Base-by-base conservation (phyloP, 92 coral and sea anemone genomes). In the Actinernus sp. region DNA sequence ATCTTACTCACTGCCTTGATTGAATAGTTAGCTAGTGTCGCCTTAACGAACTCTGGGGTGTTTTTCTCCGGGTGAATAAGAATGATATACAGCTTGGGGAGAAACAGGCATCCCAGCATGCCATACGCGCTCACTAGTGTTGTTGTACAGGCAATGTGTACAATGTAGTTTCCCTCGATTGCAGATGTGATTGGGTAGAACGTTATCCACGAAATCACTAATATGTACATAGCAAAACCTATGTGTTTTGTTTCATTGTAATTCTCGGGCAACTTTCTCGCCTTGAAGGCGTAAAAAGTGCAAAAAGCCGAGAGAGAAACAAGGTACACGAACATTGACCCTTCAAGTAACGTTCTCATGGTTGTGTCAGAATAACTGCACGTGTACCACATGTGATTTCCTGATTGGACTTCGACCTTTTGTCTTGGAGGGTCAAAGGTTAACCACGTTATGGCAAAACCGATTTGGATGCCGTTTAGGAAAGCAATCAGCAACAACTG, bases 31-130 rank as follows among this genome's bases (percentile, higher is more conserved):
- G 81, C 40, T 8, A 84, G 71, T 3, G 63, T 44, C 7, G 91
- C 78, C 39, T 84, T 84, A 6, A 78, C 68, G 31, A 68, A 77
- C 60, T 57, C 82, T 25, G 70, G 17, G 1, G 91, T 78, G 60
- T 77, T 84, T 64, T 68, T 78, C 50, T 78, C 86, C n/a, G 91
- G 91, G 31, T 78, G 77, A 14, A 65, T 60, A 11, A 77, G 61
- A 5, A 84, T 78, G 9, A 78, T 63, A 27, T 61, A 71, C 1
- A 77, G 41, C 36, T 84, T 84, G 1, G 91, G 91, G 20, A 43
- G 49, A 17, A 84, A 84, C 55, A 63, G 55, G 46, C 86, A 84
- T 13, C 71, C 29, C 13, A 84, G 63, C 46, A 84, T 59, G 2
- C 91, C 84, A 43, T 47, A 84, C 9, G 77, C 43, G 47, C 81